A percentile compares a stretch with the other conserved stretches of the same genome.
Evolutionary conservation across 2,888 invertebrate genomes (phyloP).

Genomic region (Euzophera pinguis): DNA sequence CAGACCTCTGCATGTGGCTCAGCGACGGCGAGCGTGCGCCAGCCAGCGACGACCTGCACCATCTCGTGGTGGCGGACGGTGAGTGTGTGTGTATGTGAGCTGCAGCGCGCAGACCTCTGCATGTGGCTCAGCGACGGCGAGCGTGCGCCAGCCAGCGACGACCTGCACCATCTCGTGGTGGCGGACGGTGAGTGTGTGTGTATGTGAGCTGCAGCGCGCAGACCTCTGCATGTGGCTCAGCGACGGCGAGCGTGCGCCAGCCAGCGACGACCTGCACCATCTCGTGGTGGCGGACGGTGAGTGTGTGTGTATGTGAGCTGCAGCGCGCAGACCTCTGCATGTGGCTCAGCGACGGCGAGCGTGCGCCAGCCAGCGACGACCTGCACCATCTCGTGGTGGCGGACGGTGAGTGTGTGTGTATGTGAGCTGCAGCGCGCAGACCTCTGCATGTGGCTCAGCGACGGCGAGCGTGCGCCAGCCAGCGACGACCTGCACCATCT

Average conservation of each 20-base stretch:
- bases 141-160: constrained; percentile 47
- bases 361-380: no score
- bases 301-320: no score
- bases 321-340: no score
- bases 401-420: no score
- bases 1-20: constrained; percentile 96
- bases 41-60: constrained; percentile 31
- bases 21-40: constrained; percentile 88
- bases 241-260: constrained; percentile 85
- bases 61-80: constrained; percentile 78
- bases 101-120: constrained; percentile 93
- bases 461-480: no score
- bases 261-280: constrained; percentile 37
- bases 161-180: constrained; percentile 56
- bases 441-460: no score
- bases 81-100: no score
- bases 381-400: no score
- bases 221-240: constrained; percentile 96
- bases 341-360: no score
- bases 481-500: no score
- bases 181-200: constrained; percentile 79
- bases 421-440: no score
- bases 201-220: constrained; percentile 95
- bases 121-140: constrained; percentile 98
- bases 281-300: constrained; percentile 75